phyloP scores from a whole-genome alignment of 2,888 invertebrate genomes.

The Drosophila ezoana region DNA sequence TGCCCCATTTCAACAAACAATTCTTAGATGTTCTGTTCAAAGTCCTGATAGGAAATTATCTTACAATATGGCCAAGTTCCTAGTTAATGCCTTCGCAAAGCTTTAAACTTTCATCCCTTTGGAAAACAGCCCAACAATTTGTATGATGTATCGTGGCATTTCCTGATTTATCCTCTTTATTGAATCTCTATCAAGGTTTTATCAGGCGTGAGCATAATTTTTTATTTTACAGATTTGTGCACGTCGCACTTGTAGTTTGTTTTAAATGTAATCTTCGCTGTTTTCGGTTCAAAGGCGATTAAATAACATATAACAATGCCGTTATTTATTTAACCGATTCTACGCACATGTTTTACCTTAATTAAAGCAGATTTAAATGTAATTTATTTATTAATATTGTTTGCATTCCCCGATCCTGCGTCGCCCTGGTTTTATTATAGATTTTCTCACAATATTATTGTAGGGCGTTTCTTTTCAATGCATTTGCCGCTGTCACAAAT shows the following conservation, averaged over 20 bases:
- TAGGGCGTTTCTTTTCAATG: constrained; percentile 15
- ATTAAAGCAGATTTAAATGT: constrained; percentile 62
- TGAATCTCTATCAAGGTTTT: constrained; percentile 6
- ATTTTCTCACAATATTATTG: constrained; percentile 13
- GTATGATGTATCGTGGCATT: constrained; percentile 5
- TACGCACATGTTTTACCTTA: constrained; percentile 37
- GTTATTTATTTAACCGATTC: constrained; percentile 31
- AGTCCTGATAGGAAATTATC: too few species aligned
- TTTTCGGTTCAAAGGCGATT: constrained; percentile 20
- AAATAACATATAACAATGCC: constrained; percentile 16
- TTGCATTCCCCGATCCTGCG: constrained; percentile 21
- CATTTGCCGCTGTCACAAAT: constrained; percentile 44
- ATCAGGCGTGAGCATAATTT: constrained; percentile 5
- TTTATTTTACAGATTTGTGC: neutral
- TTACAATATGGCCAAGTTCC: too few species aligned
- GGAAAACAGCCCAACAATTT: constrained; percentile 4
- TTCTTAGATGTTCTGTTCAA: too few species aligned
- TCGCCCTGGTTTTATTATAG: constrained; percentile 1
- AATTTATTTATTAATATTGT: constrained; percentile 57
- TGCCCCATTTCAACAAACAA: too few species aligned
- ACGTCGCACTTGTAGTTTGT: neutral
- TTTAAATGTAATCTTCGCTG: constrained; percentile 6
- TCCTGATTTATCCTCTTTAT: constrained; percentile 1
- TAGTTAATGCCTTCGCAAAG: too few species aligned
- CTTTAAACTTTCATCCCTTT: too few species aligned